Percentiles rank a stretch among this genome's conserved stretches.
Conservation (phyloP, 2,113 vertebrate species). For the Seriola rivoliana region DNA sequence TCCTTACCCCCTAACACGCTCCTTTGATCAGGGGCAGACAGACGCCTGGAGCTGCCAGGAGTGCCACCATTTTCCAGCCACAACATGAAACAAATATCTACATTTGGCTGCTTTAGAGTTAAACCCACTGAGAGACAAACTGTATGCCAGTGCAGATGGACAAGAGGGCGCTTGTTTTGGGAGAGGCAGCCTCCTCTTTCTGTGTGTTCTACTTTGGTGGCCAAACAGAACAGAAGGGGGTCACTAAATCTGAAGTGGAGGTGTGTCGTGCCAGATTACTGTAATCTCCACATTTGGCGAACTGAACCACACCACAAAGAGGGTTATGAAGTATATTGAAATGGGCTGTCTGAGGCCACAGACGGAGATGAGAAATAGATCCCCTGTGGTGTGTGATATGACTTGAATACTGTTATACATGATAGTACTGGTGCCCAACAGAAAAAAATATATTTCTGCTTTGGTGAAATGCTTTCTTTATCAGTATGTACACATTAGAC, state of each 20-base stretch:
- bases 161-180: constrained; percentile 17
- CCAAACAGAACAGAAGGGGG: constrained; percentile 48
- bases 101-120: constrained; percentile 18
- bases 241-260: constrained; percentile 62
- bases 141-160: constrained; percentile 43
- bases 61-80: constrained; percentile 17
- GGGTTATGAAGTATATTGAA: constrained; percentile 66
- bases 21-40: constrained; percentile 39
- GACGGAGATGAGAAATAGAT: constrained; percentile 43
- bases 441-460: background rate
- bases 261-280: constrained; percentile 70
- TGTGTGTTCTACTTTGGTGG: constrained; percentile 18
- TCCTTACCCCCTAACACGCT: constrained; percentile 11
- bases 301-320: constrained; percentile 57
- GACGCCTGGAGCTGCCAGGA: constrained; percentile 4
- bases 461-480: background rate
- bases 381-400: constrained; percentile 5
- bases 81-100: constrained; percentile 27
- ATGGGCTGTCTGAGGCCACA: constrained; percentile 24
- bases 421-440: background rate
- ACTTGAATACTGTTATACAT: background rate
- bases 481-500: background rate
- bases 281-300: constrained; percentile 75
- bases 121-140: background rate
- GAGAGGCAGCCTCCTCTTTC: constrained; percentile 18